A percentile compares a stretch with the other conserved stretches of the same genome.
Conservation (phyloP, 2,797 vertebrate species). For the Corythornis leucogaster region DNA sequence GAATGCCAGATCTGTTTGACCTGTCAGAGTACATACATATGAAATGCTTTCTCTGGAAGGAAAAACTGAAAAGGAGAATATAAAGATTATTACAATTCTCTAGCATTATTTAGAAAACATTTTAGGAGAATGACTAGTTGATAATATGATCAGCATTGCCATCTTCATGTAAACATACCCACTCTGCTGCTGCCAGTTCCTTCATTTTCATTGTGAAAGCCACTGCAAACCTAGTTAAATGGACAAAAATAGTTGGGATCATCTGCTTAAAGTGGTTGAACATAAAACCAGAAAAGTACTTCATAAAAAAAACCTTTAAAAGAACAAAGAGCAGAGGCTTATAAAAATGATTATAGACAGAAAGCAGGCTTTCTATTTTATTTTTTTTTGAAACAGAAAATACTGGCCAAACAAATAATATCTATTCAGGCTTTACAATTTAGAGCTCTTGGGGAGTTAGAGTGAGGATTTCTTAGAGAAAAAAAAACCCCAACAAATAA, state of each 20-base stretch:
- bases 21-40: background rate
- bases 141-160: background rate
- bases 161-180: conserved; percentile 82
- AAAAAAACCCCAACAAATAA: background rate
- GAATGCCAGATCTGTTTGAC: background rate
- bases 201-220: conserved; percentile 90
- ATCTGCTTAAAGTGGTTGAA: conserved; percentile 12
- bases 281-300: background rate
- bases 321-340: background rate
- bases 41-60: background rate
- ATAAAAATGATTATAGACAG: background rate
- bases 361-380: background rate
- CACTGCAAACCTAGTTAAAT: conserved; percentile 86
- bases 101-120: background rate
- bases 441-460: background rate
- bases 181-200: conserved; percentile 80
- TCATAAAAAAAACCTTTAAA: background rate
- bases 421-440: background rate
- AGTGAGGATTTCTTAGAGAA: background rate
- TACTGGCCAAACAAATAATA: background rate
- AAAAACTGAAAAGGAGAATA: background rate
- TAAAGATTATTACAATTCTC: background rate
- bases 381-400: background rate
- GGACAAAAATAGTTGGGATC: conserved; percentile 10
- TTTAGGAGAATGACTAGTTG: background rate